Conservation (phyloP, 1,140 invertebrate genomes). For the Kradibia gibbosae region DNA sequence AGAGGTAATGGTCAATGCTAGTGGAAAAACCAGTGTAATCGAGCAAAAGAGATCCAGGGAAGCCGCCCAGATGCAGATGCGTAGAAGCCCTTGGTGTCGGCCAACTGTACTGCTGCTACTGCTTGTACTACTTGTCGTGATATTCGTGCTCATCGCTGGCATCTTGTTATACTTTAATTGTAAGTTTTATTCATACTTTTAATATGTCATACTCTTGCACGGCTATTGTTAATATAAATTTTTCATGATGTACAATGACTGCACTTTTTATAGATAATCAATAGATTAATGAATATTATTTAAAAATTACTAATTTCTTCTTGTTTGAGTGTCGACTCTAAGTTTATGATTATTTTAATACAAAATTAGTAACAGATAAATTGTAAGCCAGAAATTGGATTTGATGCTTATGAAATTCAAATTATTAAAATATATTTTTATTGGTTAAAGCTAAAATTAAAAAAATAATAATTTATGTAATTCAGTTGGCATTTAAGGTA, state of each 20-base stretch:
- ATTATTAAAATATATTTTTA: no score
- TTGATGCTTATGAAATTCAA: no score
- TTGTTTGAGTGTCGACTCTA: no score
- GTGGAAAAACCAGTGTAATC: slow-evolving; percentile 70
- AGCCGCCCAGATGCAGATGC: slow-evolving; percentile 59
- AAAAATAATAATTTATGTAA: no score
- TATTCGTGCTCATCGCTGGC: slow-evolving; percentile 75
- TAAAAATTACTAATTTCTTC: no score
- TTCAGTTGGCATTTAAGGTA: no score
- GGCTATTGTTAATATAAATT: background rate
- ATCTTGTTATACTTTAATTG: slow-evolving; percentile 77
- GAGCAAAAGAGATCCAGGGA: slow-evolving; percentile 67
- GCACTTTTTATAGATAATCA: background rate
- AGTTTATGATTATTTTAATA: no score
- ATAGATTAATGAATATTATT: no score
- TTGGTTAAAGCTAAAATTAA: no score
- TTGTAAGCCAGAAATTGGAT: no score
- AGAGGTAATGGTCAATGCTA: slow-evolving; percentile 73
- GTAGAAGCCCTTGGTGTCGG: slow-evolving; percentile 71
- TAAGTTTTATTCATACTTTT: slow-evolving; percentile 64
- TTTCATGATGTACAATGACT: background rate
- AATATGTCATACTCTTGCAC: background rate
- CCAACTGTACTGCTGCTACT: slow-evolving; percentile 74
- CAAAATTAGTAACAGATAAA: no score
- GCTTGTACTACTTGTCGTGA: slow-evolving; percentile 73